Conservation (phyloP, 2,113 vertebrate genomes). For the Sisor rabdophorus region DNA sequence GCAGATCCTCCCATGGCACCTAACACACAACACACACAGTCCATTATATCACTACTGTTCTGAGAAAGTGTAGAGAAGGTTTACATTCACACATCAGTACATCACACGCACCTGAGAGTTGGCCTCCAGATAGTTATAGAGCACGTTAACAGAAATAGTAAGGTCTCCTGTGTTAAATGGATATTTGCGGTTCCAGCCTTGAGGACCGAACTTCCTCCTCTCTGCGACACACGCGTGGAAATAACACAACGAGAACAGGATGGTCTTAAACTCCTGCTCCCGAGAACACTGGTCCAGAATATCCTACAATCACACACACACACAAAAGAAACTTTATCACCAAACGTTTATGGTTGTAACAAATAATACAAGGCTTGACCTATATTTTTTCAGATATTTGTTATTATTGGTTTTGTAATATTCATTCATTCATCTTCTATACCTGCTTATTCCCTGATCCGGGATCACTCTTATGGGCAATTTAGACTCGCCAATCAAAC, state of each 20-base stretch:
- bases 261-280: slow-evolving; percentile 81
- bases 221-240: slow-evolving; percentile 78
- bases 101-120: slow-evolving; percentile 71
- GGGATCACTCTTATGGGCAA: too few species aligned
- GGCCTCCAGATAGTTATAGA: slow-evolving; percentile 79
- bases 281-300: slow-evolving; percentile 75
- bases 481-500: too few species aligned
- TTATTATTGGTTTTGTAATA: too few species aligned
- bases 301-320: slow-evolving; percentile 56
- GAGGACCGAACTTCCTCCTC: slow-evolving; percentile 76
- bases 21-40: slow-evolving; percentile 32
- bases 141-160: slow-evolving; percentile 76
- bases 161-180: slow-evolving; percentile 78
- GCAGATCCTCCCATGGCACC: slow-evolving; percentile 79
- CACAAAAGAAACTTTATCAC: background rate
- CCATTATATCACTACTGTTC: background rate
- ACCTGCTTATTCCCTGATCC: too few species aligned
- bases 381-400: too few species aligned
- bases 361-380: too few species aligned
- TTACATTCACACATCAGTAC: slow-evolving; percentile 66
- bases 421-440: too few species aligned
- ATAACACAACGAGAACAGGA: slow-evolving; percentile 78
- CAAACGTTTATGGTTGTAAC: too few species aligned
- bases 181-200: slow-evolving; percentile 79
- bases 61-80: background rate